Percentiles rank a stretch among this genome's conserved stretches.
Conservation (phyloP, 2,113 vertebrate species). For the Lanius ludovicianus region DNA sequence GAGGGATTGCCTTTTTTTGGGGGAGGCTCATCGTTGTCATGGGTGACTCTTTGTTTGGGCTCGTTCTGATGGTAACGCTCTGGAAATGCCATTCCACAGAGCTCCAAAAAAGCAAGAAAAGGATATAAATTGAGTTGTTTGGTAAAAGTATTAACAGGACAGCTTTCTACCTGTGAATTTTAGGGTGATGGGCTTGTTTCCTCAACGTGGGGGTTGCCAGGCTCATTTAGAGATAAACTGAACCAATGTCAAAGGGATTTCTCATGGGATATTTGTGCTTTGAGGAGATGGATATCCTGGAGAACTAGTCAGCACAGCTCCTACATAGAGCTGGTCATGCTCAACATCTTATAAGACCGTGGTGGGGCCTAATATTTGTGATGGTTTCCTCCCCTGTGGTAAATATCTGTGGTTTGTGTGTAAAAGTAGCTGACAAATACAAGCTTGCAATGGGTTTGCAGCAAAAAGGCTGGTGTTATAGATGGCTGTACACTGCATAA, state of each 20-base stretch:
- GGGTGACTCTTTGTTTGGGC: constrained; percentile 33
- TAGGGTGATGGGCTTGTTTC: not conserved
- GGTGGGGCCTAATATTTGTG: not conserved
- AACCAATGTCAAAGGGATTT: not conserved
- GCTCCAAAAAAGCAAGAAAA: not conserved
- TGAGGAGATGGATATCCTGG: not conserved
- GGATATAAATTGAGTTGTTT: not conserved
- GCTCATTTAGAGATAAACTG: not conserved
- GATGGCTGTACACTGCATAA: not conserved
- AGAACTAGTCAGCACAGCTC: not conserved
- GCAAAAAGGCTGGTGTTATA: not conserved
- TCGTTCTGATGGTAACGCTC: not conserved
- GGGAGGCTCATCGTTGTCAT: not conserved
- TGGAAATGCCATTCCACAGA: not conserved
- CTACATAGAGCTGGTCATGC: not conserved
- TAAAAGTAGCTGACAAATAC: not conserved
- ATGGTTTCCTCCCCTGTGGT: not conserved
- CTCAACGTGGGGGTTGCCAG: not conserved
- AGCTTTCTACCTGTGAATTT: not conserved
- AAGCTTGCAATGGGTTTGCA: not conserved
- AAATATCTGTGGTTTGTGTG: not conserved
- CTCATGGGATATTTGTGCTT: not conserved
- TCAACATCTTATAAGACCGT: not conserved
- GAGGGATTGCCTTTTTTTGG: not conserved
- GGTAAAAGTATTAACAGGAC: not conserved